Percentiles rank a stretch among this genome's conserved stretches.
These are phyloP conservation scores for Phataginus tricuspis DNA, from an alignment of 2,797 vertebrate species.

Conservation along the genomic window DNA sequence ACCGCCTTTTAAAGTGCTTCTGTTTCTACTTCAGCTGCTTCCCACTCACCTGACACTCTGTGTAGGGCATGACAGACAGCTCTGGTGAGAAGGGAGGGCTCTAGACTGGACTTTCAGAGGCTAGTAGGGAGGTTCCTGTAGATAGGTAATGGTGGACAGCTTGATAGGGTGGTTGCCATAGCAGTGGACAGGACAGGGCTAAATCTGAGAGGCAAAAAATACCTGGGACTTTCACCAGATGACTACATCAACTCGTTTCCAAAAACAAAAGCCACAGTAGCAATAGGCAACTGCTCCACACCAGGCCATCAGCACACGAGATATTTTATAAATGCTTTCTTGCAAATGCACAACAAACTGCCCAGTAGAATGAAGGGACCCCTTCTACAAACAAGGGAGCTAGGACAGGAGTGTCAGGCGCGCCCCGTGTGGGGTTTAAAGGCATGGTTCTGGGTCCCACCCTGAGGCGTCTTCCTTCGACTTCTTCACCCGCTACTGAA, in stretches of 20 bases:
- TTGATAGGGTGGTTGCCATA: neutral
- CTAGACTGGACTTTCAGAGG: neutral
- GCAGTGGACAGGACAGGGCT: neutral
- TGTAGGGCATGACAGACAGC: neutral
- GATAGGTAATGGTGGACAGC: neutral
- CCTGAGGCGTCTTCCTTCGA: neutral
- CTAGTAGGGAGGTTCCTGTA: neutral
- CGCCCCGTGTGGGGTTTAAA: neutral
- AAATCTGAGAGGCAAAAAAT: neutral
- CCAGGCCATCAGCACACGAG: neutral
- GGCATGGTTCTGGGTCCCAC: neutral
- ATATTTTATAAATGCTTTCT: neutral
- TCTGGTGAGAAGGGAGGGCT: neutral
- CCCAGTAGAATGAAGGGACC: neutral
- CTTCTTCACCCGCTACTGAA: neutral
- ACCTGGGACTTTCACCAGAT: neutral
- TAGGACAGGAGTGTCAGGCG: neutral
- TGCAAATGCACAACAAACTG: neutral
- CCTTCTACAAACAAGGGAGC: neutral
- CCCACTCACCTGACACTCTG: neutral
- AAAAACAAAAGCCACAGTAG: neutral
- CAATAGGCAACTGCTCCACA: neutral
- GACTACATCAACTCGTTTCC: neutral
- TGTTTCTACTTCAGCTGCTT: neutral
- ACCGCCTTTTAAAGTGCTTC: neutral